Evolutionary conservation across 2,797 vertebrate genomes (phyloP).

Genomic region (Chrysocyon brachyurus): DNA sequence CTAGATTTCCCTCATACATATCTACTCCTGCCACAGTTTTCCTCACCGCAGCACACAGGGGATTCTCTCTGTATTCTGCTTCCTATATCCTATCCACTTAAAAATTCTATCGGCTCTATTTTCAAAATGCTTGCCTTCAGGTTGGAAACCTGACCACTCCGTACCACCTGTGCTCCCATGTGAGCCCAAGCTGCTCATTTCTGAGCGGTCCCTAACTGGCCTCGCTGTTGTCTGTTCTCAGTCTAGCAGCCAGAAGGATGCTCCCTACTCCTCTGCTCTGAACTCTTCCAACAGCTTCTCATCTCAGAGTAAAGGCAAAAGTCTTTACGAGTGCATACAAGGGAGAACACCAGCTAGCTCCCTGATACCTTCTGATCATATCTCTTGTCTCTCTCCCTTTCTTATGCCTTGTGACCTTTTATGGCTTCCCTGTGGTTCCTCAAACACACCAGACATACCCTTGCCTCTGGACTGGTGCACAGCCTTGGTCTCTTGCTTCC

Average conservation of each 20-base stretch:
- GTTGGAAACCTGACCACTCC: not conserved
- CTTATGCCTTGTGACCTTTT: not conserved
- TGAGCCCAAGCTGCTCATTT: not conserved
- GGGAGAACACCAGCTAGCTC: not conserved
- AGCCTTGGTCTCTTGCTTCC: not conserved
- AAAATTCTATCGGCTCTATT: constrained; percentile 2
- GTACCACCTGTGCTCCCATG: not conserved
- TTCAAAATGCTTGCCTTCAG: constrained; percentile 31
- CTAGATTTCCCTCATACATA: not conserved
- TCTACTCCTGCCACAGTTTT: not conserved
- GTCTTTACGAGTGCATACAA: not conserved
- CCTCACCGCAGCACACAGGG: not conserved
- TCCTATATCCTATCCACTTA: not conserved
- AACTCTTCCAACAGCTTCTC: constrained; percentile 22
- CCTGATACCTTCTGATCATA: not conserved
- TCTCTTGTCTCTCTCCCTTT: not conserved
- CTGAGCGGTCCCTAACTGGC: not conserved
- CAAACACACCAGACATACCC: not conserved
- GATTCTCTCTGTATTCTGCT: not conserved
- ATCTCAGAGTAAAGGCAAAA: not conserved
- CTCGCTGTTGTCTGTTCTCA: not conserved
- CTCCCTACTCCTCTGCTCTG: not conserved
- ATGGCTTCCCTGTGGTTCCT: not conserved
- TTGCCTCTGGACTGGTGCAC: not conserved
- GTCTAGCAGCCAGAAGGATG: not conserved